Percentiles rank a stretch among this genome's conserved stretches.
Conservation (phyloP, 2,113 vertebrate genomes). For the Burhinus bistriatus region DNA sequence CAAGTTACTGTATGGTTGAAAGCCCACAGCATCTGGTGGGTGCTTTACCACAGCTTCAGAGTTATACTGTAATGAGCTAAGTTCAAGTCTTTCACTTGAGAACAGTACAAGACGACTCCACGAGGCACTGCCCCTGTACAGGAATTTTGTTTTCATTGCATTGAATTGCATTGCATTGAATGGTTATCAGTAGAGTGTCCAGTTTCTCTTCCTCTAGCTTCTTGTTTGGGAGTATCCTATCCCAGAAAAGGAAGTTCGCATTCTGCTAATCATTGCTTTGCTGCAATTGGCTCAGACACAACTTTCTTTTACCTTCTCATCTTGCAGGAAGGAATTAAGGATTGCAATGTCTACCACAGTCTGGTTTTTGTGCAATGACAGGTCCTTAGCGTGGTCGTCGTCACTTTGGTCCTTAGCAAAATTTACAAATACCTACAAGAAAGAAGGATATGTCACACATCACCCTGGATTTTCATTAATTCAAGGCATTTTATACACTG, state of each 20-base stretch:
- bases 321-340: conserved; percentile 74
- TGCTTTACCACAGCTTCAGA: conserved; percentile 76
- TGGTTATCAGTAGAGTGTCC: conserved; percentile 85
- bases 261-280: conserved; percentile 34
- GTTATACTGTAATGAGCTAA: conserved; percentile 74
- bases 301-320: conserved; percentile 84
- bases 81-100: conserved; percentile 86
- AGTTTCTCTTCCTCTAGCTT: conserved; percentile 68
- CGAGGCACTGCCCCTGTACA: conserved; percentile 77
- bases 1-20: conserved; percentile 52
- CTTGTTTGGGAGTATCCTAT: conserved; percentile 55
- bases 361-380: conserved; percentile 87
- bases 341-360: conserved; percentile 78
- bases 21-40: conserved; percentile 68
- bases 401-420: conserved; percentile 99
- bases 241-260: conserved; percentile 34
- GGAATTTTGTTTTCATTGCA: conserved; percentile 82
- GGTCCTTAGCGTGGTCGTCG: conserved; percentile 91
- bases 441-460: neutral
- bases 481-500: neutral
- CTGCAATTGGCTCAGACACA: conserved; percentile 80
- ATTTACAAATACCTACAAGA: conserved; percentile 93
- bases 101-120: conserved; percentile 75
- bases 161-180: conserved; percentile 97
- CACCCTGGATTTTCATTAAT: neutral